These are phyloP conservation scores for Heliconius ismenius DNA, from an alignment of 2,888 invertebrate species.

Conservation along the genomic window DNA sequence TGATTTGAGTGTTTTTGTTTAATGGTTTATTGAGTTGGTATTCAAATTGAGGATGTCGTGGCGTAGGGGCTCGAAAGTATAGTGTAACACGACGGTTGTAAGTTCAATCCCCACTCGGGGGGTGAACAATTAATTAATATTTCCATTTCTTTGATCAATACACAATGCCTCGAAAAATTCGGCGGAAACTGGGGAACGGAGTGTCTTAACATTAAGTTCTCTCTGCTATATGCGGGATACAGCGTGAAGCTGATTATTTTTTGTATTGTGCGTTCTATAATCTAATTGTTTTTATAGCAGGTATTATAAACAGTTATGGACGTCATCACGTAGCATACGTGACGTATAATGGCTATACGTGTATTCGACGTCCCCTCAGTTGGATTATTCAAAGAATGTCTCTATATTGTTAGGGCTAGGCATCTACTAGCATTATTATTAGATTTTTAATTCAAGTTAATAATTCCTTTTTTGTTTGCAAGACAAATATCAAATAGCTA, in stretches of 20 bases:
- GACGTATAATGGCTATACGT: not conserved
- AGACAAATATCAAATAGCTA: not conserved
- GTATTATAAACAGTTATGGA: not conserved
- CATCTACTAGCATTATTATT: not conserved
- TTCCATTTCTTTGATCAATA: too few species aligned
- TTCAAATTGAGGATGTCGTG: not conserved
- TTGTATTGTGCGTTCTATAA: not conserved
- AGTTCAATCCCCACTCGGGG: too few species aligned
- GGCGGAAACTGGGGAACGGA: too few species aligned
- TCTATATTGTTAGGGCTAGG: not conserved
- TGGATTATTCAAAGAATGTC: not conserved
- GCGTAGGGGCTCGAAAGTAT: too few species aligned
- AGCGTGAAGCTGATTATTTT: too few species aligned
- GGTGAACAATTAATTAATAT: too few species aligned
- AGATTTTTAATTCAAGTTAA: not conserved
- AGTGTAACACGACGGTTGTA: too few species aligned
- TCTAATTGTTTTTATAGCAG: not conserved
- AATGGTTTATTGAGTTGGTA: constrained; percentile 7
- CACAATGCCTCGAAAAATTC: too few species aligned
- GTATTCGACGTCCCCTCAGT: not conserved
- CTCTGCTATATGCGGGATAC: too few species aligned
- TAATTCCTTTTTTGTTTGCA: not conserved
- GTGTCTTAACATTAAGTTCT: too few species aligned
- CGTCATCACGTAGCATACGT: not conserved
- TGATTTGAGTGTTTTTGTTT: not conserved